Percentiles rank a stretch among this genome's conserved stretches.
Conservation (phyloP, 2,888 invertebrate genomes). For the Trissolcus brochymenae region DNA sequence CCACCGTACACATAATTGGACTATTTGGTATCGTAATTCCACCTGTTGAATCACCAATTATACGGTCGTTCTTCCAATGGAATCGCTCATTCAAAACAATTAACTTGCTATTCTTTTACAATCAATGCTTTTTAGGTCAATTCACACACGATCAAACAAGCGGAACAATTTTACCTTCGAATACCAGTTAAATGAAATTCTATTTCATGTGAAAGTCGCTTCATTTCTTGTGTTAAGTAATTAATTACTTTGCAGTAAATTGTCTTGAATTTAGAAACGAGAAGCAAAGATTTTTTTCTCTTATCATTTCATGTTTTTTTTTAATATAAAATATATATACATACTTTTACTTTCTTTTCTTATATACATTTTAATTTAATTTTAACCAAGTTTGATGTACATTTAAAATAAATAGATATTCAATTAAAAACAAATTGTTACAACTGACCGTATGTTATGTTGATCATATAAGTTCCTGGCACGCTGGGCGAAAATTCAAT, state of each 20-base stretch:
- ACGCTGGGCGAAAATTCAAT: slow-evolving; percentile 91
- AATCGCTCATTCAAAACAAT: slow-evolving; percentile 22
- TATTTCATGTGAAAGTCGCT: slow-evolving; percentile 22
- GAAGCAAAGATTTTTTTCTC: too few relatives aligned
- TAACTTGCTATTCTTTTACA: neutral
- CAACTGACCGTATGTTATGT: slow-evolving; percentile 80
- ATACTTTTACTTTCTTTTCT: neutral
- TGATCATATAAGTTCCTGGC: slow-evolving; percentile 84
- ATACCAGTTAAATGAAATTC: slow-evolving; percentile 18
- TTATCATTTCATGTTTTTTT: too few relatives aligned
- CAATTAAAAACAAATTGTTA: neutral
- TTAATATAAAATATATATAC: neutral
- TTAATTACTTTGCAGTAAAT: too few relatives aligned
- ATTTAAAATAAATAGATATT: neutral
- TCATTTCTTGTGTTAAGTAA: slow-evolving; percentile 5
- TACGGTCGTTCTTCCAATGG: slow-evolving; percentile 6
- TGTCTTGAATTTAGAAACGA: neutral
- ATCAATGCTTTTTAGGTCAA: slow-evolving; percentile 41
- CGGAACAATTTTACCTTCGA: slow-evolving; percentile 21
- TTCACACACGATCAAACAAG: slow-evolving; percentile 33
- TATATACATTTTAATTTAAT: neutral
- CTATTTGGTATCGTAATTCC: slow-evolving; percentile 75
- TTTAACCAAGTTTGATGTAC: too few relatives aligned
- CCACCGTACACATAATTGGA: slow-evolving; percentile 79
- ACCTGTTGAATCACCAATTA: slow-evolving; percentile 60